A percentile compares a stretch with the other conserved stretches of the same genome.
These are phyloP conservation scores for Pristionchus pacificus DNA, from an alignment of 1,140 invertebrate species.

Conservation along the genomic window DNA sequence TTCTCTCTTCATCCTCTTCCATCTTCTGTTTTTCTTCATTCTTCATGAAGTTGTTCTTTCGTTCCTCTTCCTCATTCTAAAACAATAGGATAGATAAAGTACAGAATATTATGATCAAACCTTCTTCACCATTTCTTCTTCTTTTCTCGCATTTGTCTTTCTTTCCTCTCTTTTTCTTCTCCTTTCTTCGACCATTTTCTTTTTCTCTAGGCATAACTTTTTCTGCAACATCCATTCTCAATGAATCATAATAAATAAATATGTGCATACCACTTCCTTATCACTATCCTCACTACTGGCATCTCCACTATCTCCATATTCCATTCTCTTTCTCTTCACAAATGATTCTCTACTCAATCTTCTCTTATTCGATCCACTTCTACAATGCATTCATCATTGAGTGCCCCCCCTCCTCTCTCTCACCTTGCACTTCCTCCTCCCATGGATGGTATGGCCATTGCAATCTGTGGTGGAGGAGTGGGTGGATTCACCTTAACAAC, in stretches of 20 bases:
- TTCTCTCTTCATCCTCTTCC: conserved; percentile 1
- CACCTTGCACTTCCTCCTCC: too few relatives aligned
- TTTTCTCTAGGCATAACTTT: too few relatives aligned
- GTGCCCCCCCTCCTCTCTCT: too few relatives aligned
- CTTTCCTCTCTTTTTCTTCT: background rate
- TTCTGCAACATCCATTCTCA: too few relatives aligned
- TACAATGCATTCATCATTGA: too few relatives aligned
- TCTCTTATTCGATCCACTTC: too few relatives aligned
- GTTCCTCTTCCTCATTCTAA: background rate
- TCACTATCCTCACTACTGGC: conserved; percentile 2
- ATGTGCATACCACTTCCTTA: too few relatives aligned
- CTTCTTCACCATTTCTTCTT: background rate
- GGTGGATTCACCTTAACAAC: background rate
- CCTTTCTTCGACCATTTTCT: too few relatives aligned
- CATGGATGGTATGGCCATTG: background rate
- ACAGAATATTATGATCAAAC: background rate
- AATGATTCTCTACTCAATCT: too few relatives aligned
- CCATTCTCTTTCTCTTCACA: background rate
- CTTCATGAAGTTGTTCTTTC: too few relatives aligned
- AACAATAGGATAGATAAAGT: background rate
- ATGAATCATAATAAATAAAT: too few relatives aligned
- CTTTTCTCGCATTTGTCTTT: background rate
- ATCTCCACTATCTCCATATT: background rate
- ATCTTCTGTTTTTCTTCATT: conserved; percentile 10
- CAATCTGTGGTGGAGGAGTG: background rate